Evolutionary conservation across 2,888 invertebrate genomes (phyloP), one percentile per base, ranked within the genome.

Genomic region (Drosophila kambysellisi): DNA sequence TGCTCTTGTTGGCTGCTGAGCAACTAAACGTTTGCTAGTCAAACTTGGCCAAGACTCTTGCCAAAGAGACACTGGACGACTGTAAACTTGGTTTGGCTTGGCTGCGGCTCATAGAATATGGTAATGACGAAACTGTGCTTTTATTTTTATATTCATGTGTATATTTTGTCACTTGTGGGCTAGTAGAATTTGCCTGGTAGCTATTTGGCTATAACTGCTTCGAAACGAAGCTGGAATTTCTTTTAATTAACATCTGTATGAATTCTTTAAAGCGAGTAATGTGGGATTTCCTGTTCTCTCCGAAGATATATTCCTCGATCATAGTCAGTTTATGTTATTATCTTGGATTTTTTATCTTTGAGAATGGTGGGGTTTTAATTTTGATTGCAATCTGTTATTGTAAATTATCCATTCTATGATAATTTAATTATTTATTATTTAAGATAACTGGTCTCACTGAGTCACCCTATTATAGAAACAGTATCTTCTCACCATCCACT

Each of bases 151-250:
- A 83, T 71, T 78, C 82, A 84, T 88, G 53, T 79, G 75, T 84
- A 76, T 70, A 69, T 83, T 81, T 77, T 89, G 87, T 86, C 83
- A 86, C 84, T 89, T 89, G 87, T 80, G 80, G 69, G 76, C 64
- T 61, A 59, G 71, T 79, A 50, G 62, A 69, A 73, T 61, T 76
- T 57, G 65, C 35, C 62, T 62, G 48, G 43, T 65, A 74, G 68
- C 67, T 50, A 48, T 53, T 63, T 65, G 75, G 58, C n/a, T 39
- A 46, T 51, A 52, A 41, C 39, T 58, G 37, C 53, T 54, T 41
- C 15, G 25, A 57, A 57, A 25, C 30, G 37, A n/a, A 48, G 32
- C 20, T 62, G 52, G 62, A 54, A 70, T 70, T 70, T 60, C 51
- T 33, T 53, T 62, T 53, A 63, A 62, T 43, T 62, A 70, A 72